Conservation (phyloP, 2,113 vertebrate genomes). For the Crotalus tigris region DNA sequence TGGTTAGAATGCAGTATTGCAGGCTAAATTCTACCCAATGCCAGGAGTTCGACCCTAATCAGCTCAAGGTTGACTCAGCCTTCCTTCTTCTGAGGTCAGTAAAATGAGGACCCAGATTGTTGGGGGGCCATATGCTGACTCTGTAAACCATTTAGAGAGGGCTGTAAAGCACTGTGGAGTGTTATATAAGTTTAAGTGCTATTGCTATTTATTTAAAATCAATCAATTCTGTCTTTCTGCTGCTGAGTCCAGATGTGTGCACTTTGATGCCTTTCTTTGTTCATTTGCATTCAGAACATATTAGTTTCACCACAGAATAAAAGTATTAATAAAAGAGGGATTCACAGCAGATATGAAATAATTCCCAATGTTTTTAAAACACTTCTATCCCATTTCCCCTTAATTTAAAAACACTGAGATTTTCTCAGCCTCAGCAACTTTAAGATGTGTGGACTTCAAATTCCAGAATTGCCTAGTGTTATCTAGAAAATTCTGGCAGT, state of each 20-base stretch:
- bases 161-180: background rate
- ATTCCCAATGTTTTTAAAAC: background rate
- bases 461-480: background rate
- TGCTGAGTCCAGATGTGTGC: background rate
- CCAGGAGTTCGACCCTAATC: too few species aligned
- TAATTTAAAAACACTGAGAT: background rate
- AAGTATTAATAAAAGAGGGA: background rate
- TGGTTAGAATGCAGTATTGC: background rate
- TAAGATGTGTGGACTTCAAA: background rate
- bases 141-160: background rate
- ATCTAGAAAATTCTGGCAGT: background rate
- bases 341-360: background rate
- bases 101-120: background rate
- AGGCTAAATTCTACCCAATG: background rate
- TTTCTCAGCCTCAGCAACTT: background rate
- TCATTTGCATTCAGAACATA: background rate
- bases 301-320: background rate
- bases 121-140: background rate
- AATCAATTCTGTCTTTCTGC: background rate
- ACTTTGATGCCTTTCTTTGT: background rate
- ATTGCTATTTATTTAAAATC: background rate
- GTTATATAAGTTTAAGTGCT: background rate
- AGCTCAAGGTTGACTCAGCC: too few species aligned
- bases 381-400: background rate
- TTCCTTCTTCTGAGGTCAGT: too few species aligned